phyloP scores from a whole-genome alignment of 2,797 vertebrate species.

The Pseudochromis fuscus region DNA sequence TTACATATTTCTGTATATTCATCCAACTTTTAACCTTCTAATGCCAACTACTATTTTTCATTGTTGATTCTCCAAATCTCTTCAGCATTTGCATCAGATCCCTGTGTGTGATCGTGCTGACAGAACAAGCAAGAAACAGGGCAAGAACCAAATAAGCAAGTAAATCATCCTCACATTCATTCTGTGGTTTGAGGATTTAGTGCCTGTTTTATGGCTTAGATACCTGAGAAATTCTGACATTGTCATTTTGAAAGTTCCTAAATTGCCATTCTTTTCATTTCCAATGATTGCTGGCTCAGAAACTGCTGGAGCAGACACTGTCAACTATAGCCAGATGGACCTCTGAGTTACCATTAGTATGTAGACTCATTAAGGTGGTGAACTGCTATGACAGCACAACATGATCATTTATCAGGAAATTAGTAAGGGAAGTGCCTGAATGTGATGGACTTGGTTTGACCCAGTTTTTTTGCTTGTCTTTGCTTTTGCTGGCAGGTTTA shows the following conservation, averaged over 20 bases:
- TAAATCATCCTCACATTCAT: not conserved
- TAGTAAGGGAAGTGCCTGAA: constrained; percentile 15
- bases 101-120: not conserved
- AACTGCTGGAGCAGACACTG: not conserved
- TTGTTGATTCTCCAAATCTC: too few relatives aligned
- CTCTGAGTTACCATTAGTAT: not conserved
- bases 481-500: not conserved
- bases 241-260: not conserved
- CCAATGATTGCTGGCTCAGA: too few relatives aligned
- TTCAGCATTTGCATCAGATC: too few relatives aligned
- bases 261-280: too few relatives aligned
- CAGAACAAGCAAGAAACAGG: not conserved
- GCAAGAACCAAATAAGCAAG: not conserved
- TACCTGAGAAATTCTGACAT: not conserved
- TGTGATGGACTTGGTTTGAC: constrained; percentile 14
- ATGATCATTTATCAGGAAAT: constrained; percentile 24
- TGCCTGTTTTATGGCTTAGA: not conserved
- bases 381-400: constrained; percentile 12
- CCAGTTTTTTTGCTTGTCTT: constrained; percentile 23
- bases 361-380: not conserved
- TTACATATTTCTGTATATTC: too few relatives aligned
- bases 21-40: too few relatives aligned
- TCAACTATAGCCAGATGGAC: not conserved
- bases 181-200: not conserved
- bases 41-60: too few relatives aligned